A percentile compares a stretch with the other conserved stretches of the same genome.
Conservation (phyloP, 2,113 vertebrate genomes). For the Barnardius zonarius region DNA sequence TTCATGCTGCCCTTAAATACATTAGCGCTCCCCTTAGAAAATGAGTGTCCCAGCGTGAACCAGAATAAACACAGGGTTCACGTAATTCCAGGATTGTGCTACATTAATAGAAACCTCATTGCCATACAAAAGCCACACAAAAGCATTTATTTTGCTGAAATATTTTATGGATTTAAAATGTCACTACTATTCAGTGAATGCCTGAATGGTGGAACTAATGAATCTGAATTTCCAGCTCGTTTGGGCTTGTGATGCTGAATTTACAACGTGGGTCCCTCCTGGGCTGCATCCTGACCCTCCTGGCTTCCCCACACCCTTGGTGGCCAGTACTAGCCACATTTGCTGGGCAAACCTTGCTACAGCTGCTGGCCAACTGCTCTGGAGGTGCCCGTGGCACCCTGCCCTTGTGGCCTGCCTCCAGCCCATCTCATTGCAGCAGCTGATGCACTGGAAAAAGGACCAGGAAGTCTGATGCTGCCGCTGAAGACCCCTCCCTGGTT, state of each 20-base stretch:
- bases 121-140: not conserved
- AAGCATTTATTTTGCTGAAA: not conserved
- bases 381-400: not conserved
- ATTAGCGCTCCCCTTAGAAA: not conserved
- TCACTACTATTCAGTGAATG: not conserved
- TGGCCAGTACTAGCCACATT: accelerated
- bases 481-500: not conserved
- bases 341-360: not conserved
- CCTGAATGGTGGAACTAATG: not conserved
- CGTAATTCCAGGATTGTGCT: not conserved
- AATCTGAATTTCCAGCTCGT: not conserved
- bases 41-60: not conserved
- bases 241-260: not conserved
- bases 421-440: not conserved
- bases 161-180: constrained; percentile 4
- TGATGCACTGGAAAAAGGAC: not conserved
- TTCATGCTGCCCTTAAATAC: not conserved
- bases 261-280: accelerated
- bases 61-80: not conserved
- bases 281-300: not conserved
- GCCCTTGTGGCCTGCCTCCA: not conserved
- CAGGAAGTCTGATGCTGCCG: accelerated
- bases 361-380: not conserved
- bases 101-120: constrained; percentile 9
- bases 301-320: not conserved